Base-by-base conservation (phyloP, 2,113 vertebrate genomes). In the Cebus imitator region DNA sequence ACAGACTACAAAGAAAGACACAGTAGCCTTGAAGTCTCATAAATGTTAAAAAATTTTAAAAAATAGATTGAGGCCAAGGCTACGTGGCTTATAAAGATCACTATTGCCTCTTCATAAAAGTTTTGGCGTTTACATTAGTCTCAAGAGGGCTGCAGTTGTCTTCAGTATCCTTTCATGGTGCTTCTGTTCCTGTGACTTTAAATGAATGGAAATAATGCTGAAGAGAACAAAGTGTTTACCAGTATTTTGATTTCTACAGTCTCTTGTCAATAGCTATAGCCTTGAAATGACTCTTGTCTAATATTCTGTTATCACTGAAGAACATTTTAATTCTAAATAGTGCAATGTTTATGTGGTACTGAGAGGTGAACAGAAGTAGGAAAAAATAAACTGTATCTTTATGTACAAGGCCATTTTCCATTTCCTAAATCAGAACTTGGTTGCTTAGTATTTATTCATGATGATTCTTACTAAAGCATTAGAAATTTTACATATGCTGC, bases 261-360 rank as follows among this genome's bases (percentile, higher is more conserved):
- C 0, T 66, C 4, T 94, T 58, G 61, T 84, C 58, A 85, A 6
- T 94, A 95, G 90, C 58, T 87, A 7, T 97, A 52, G 9, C 79
- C 80, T 76, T 96, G 32, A 95, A 98, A 91, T 84, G 93, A 91
- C 81, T 94, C 66, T n/a, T 43, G 82, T 58, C 6, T 6, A 72
- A 5, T 97, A 97, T 97, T 58, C 7, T 90, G 55, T 95, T 81
- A 66, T 55, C 25, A 45, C 5, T 72, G 72, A 73, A 90, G 66
- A 72, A 1, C 58, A 40, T 76, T 73, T 86, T 79, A 94, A 52
- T 1, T 82, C 25, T 75, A 89, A 87, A 66, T 48, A 92, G 14
- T 90, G 6, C 25, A 87, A 40, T 21, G 57, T 82, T 73, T 86
- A 27, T 17, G 1, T 68, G 66, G 14, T 79, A 57, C 17, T 20